Conservation (phyloP, 2,888 invertebrate genomes). For the Smittia sp. region DNA sequence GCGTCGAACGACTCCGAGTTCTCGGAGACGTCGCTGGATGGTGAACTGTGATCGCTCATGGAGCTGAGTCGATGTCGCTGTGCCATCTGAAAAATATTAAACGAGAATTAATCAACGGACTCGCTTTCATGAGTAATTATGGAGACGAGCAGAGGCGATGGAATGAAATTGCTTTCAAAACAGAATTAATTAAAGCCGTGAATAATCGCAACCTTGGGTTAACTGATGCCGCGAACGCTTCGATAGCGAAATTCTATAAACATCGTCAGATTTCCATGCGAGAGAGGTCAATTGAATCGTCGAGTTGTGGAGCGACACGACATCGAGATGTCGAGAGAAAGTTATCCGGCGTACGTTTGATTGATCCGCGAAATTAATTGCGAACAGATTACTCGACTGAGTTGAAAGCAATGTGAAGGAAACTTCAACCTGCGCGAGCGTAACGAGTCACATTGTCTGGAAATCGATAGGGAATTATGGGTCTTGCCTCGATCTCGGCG, state of each 20-base stretch:
- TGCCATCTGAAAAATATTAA: slow-evolving; percentile 43
- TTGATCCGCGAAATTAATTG: not conserved
- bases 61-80: slow-evolving; percentile 59
- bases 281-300: no score
- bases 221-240: not conserved
- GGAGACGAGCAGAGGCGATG: not conserved
- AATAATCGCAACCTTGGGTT: slow-evolving; percentile 15
- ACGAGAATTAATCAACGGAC: not conserved
- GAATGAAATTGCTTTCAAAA: not conserved
- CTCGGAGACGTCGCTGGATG: slow-evolving; percentile 56
- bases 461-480: not conserved
- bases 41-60: slow-evolving; percentile 60
- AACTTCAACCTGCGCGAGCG: not conserved
- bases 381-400: not conserved
- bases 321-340: not conserved
- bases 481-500: not conserved
- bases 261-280: not conserved
- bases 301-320: no score
- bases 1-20: slow-evolving; percentile 58
- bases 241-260: not conserved
- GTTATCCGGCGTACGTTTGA: not conserved
- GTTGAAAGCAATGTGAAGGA: not conserved
- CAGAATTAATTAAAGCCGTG: slow-evolving; percentile 2
- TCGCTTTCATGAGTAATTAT: not conserved
- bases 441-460: slow-evolving; percentile 3